A percentile compares a stretch with the other conserved stretches of the same genome.
Conservation (phyloP, 2,888 invertebrate genomes). For the Tigriopus californicus region DNA sequence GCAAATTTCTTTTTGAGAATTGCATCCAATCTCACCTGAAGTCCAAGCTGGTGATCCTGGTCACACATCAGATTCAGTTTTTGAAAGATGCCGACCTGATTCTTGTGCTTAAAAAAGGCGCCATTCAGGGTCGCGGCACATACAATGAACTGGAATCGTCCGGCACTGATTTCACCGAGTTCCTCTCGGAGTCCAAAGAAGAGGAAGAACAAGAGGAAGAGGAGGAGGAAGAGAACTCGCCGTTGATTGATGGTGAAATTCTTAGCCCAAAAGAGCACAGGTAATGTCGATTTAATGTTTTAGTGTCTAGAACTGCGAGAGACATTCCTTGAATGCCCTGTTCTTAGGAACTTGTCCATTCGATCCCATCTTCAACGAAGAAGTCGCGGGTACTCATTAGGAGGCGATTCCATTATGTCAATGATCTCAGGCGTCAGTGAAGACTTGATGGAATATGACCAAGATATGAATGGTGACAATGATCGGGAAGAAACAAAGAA, state of each 20-base stretch:
- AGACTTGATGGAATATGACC: too few relatives aligned
- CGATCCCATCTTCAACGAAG: too few relatives aligned
- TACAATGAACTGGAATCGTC: background rate
- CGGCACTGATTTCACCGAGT: background rate
- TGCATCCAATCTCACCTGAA: constrained; percentile 46
- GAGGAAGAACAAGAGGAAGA: background rate
- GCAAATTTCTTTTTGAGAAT: constrained; percentile 66
- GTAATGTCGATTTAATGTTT: too few relatives aligned
- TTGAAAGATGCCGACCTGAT: constrained; percentile 18
- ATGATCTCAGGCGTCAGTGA: background rate
- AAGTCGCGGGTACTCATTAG: too few relatives aligned
- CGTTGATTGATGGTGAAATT: too few relatives aligned
- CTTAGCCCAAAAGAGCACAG: too few relatives aligned
- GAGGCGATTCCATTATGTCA: too few relatives aligned
- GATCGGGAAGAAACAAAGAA: background rate
- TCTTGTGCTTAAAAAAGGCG: background rate
- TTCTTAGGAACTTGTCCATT: too few relatives aligned
- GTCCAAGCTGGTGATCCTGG: constrained; percentile 50
- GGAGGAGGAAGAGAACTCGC: background rate
- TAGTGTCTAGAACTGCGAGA: too few relatives aligned
- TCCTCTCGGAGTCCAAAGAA: background rate
- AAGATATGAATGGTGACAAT: background rate
- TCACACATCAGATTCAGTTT: constrained; percentile 36
- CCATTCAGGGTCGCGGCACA: background rate
- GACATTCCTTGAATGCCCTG: too few relatives aligned